Evolutionary conservation across 92 coral and sea anemone species (phyloP).

Genomic region (Palythoa grandiflora): DNA sequence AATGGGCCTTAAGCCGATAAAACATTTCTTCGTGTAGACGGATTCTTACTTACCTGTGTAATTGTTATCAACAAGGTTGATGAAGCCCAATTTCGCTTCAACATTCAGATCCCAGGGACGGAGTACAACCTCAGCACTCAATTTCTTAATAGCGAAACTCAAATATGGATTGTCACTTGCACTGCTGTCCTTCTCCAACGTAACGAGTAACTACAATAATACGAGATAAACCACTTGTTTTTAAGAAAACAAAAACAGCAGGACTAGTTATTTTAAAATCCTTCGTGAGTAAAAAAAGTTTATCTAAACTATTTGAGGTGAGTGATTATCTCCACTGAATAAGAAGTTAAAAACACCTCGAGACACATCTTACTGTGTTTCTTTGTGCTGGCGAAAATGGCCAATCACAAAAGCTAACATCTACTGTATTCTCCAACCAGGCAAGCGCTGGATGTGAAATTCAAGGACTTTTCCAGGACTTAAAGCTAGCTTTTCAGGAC

Average conservation of each 20-base stretch:
- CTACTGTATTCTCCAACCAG: too few species aligned
- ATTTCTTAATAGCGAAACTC: conserved; percentile 78
- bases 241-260: background rate
- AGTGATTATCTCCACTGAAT: too few species aligned
- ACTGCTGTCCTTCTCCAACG: conserved; percentile 72
- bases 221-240: background rate
- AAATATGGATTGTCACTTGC: conserved; percentile 73
- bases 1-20: background rate
- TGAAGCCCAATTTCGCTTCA: conserved; percentile 79
- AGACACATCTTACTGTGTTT: too few species aligned
- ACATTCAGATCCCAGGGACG: conserved; percentile 73
- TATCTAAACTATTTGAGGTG: too few species aligned
- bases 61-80: conserved; percentile 85
- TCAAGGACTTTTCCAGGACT: too few species aligned
- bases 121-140: conserved; percentile 67
- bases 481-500: too few species aligned
- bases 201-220: conserved; percentile 72
- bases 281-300: too few species aligned
- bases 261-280: too few species aligned
- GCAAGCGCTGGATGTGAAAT: too few species aligned
- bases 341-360: too few species aligned
- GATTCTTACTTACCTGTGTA: conserved; percentile 69
- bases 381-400: too few species aligned
- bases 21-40: background rate
- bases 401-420: too few species aligned